phyloP scores from a whole-genome alignment of 1,140 invertebrate species.

The Aphaenogaster ashmeadi region DNA sequence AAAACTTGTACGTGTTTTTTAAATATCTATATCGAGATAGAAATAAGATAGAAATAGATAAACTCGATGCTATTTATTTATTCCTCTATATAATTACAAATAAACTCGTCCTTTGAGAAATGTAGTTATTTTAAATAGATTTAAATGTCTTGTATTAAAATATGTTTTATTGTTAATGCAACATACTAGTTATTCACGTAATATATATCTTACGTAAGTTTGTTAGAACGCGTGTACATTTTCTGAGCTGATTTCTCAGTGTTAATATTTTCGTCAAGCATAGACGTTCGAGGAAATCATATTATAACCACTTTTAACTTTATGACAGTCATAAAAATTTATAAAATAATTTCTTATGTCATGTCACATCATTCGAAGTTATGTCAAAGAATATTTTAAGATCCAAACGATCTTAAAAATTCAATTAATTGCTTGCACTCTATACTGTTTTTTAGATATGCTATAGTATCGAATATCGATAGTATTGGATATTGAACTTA shows the following conservation, averaged over 20 bases:
- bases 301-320: neutral
- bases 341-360: neutral
- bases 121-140: neutral
- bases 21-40: neutral
- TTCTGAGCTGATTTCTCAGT: conserved; percentile 12
- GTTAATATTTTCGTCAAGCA: conserved; percentile 22
- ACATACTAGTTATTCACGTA: neutral
- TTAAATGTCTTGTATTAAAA: neutral
- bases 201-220: neutral
- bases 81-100: neutral
- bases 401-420: neutral
- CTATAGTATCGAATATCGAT: neutral
- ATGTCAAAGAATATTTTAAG: neutral
- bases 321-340: neutral
- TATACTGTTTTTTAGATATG: neutral
- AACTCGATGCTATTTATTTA: conserved; percentile 15
- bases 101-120: neutral
- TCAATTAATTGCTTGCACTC: neutral
- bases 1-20: neutral
- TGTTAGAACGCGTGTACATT: neutral
- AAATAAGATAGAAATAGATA: conserved; percentile 1
- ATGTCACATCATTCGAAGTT: neutral
- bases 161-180: neutral
- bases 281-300: conserved; percentile 1
- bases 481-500: neutral